These are phyloP conservation scores for Pyrrhia umbra DNA, from an alignment of 2,888 invertebrate genomes.

Conservation along the genomic window DNA sequence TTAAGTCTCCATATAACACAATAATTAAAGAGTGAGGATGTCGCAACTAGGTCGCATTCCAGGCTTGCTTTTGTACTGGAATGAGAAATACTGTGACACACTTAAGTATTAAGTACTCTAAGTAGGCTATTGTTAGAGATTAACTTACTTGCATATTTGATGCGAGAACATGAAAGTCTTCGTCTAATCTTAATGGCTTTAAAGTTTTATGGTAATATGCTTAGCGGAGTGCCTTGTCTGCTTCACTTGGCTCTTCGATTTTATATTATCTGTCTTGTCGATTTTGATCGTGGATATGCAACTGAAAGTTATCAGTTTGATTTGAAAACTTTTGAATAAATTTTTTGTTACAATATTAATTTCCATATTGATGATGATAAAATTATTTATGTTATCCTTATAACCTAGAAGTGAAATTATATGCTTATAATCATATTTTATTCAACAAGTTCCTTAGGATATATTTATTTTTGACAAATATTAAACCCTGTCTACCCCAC, in stretches of 20 bases:
- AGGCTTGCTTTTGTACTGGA: conserved; percentile 14
- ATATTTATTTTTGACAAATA: conserved; percentile 6
- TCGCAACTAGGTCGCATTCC: conserved; percentile 45
- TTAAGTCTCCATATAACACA: conserved; percentile 1
- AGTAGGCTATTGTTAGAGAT: conserved; percentile 42
- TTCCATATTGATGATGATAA: neutral
- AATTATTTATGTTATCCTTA: neutral
- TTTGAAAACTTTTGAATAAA: neutral
- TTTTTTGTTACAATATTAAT: neutral
- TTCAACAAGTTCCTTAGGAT: conserved; percentile 21
- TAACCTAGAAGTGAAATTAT: too few relatives aligned
- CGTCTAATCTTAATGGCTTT: conserved; percentile 22
- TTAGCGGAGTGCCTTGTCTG: neutral
- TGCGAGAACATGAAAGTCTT: conserved; percentile 14
- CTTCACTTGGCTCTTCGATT: neutral
- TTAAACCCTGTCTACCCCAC: conserved; percentile 10
- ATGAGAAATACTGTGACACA: conserved; percentile 45
- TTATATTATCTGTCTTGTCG: neutral
- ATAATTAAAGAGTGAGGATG: conserved; percentile 22
- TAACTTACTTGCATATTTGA: conserved; percentile 44
- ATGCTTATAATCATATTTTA: conserved; percentile 17
- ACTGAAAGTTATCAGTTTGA: neutral
- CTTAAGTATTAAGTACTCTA: conserved; percentile 10
- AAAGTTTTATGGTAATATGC: conserved; percentile 13
- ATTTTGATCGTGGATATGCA: neutral